Evolutionary conservation across 2,888 invertebrate species (phyloP).

Genomic region (Lissonota sp.): DNA sequence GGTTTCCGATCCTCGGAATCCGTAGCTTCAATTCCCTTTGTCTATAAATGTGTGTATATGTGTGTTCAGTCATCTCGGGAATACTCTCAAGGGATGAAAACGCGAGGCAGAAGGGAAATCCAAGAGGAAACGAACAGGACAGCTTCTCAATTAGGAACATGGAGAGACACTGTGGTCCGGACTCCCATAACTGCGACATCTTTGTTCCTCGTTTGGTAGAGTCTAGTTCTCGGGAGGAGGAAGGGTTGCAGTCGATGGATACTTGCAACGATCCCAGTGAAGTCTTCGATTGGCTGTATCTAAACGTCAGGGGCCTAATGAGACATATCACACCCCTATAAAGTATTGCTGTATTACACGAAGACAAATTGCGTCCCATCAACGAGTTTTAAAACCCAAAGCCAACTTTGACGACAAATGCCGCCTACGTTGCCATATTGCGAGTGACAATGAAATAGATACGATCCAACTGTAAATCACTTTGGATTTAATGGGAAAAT

Average conservation of each 20-base stretch:
- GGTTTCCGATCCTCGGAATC: conserved; percentile 20
- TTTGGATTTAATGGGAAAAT: background rate
- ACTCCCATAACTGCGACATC: conserved; percentile 59
- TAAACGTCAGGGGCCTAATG: conserved; percentile 41
- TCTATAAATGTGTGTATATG: conserved; percentile 35
- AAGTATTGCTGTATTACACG: conserved; percentile 15
- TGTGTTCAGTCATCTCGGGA: conserved; percentile 34
- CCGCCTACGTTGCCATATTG: too few relatives aligned
- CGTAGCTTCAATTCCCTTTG: conserved; percentile 25
- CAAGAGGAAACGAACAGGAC: conserved; percentile 5
- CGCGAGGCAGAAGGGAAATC: conserved; percentile 1
- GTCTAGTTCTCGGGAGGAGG: conserved; percentile 20
- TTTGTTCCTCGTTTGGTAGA: conserved; percentile 59
- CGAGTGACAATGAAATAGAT: too few relatives aligned
- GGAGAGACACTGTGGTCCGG: conserved; percentile 44
- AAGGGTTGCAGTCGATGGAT: background rate
- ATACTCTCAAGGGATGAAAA: conserved; percentile 20
- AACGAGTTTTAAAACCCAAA: too few relatives aligned
- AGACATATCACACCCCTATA: conserved; percentile 31
- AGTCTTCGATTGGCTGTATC: conserved; percentile 48
- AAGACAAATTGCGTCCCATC: background rate
- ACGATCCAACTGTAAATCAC: too few relatives aligned
- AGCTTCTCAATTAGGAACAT: conserved; percentile 63
- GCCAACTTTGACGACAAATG: too few relatives aligned
- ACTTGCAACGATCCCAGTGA: conserved; percentile 42